Percentiles rank a stretch among this genome's conserved stretches.
Evolutionary conservation across 2,797 vertebrate genomes (phyloP).

Genomic region (Syndactyla subalaris): DNA sequence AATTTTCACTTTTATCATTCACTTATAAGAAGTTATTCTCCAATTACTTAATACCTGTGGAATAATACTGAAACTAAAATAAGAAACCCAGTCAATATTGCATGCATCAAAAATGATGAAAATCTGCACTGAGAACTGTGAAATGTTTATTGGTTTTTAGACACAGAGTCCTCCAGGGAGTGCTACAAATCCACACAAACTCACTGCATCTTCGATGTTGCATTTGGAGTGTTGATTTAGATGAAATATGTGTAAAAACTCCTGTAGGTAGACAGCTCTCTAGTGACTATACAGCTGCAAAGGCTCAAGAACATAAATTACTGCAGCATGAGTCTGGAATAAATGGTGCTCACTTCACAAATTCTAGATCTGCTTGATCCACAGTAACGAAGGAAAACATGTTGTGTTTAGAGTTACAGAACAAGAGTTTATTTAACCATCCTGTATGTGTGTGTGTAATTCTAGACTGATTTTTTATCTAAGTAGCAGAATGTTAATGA

Average conservation of each 20-base stretch:
- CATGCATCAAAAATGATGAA: constrained; percentile 31
- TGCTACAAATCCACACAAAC: constrained; percentile 71
- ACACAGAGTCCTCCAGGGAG: constrained; percentile 68
- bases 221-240: constrained; percentile 52
- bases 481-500: neutral
- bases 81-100: constrained; percentile 5
- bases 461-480: neutral
- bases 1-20: neutral
- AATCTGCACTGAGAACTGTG: constrained; percentile 13
- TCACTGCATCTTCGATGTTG: constrained; percentile 7
- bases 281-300: constrained; percentile 12
- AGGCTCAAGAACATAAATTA: constrained; percentile 9
- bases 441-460: neutral
- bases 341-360: neutral
- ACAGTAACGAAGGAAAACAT: neutral
- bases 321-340: constrained; percentile 27
- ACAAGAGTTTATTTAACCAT: neutral
- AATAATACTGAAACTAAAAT: constrained; percentile 40
- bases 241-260: constrained; percentile 50
- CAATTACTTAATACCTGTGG: constrained; percentile 18
- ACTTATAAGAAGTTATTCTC: neutral
- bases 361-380: neutral
- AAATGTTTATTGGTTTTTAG: constrained; percentile 64
- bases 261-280: constrained; percentile 22
- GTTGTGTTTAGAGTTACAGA: neutral